Conservation (phyloP, 2,113 vertebrate genomes). For the Rutilus rutilus region DNA sequence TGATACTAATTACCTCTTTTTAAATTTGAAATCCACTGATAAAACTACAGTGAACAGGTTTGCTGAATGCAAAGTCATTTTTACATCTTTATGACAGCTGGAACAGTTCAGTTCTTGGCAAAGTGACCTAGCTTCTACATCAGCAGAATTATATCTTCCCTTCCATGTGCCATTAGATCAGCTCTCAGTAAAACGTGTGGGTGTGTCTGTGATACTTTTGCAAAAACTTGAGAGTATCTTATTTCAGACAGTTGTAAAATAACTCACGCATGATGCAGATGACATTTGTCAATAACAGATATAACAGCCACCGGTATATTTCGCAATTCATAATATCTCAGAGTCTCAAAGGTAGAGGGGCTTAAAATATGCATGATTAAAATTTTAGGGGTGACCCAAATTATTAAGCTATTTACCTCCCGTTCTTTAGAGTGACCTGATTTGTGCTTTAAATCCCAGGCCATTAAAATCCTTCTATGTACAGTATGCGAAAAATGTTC, state of each 20-base stretch:
- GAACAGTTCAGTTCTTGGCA: slow-evolving; percentile 59
- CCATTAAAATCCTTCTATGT: slow-evolving; percentile 9
- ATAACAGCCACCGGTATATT: background rate
- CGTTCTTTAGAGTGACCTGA: slow-evolving; percentile 13
- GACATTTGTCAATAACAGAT: background rate
- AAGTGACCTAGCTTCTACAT: slow-evolving; percentile 48
- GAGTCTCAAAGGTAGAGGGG: background rate
- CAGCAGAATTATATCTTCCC: slow-evolving; percentile 33
- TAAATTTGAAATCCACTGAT: slow-evolving; percentile 28
- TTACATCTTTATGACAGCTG: slow-evolving; percentile 37
- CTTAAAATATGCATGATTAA: background rate
- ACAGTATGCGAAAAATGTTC: slow-evolving; percentile 34
- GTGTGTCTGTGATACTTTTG: slow-evolving; percentile 15
- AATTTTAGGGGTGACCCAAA: background rate
- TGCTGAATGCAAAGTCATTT: slow-evolving; percentile 35
- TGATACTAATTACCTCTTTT: background rate
- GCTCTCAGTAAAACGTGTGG: slow-evolving; percentile 43
- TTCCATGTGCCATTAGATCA: slow-evolving; percentile 48
- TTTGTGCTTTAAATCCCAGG: slow-evolving; percentile 16
- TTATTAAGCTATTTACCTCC: background rate
- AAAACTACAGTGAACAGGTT: background rate
- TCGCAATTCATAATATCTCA: slow-evolving; percentile 13
- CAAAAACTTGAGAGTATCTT: slow-evolving; percentile 2
- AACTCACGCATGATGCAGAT: slow-evolving; percentile 6
- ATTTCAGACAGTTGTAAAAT: slow-evolving; percentile 27